Base-by-base conservation (phyloP, 2,888 invertebrate genomes). In the Erpobdella octoculata region DNA sequence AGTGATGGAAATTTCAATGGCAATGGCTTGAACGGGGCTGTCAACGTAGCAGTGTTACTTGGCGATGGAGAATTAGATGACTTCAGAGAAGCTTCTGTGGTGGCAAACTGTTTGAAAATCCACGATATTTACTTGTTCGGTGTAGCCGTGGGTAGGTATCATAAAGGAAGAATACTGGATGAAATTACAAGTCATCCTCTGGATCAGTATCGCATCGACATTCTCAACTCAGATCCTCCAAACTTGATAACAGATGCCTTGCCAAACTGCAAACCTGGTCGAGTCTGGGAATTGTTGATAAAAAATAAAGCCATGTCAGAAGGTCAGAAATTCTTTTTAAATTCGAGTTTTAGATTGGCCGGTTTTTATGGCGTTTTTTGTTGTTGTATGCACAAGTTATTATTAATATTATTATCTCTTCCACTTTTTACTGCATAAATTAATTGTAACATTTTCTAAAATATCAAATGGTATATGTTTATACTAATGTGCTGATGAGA, bases 231-330 rank as follows among this genome's bases (percentile, higher is more conserved):
- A 18, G 67, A 67, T 18, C 46, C 67, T 37, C 33, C 25, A 18
- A 41, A 38, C 21, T 25, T 41, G 18, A 25, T 31, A 9, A 33
- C 33, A 28, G 67, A 67, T 33, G 37, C 67, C 33, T 28, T 67
- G 21, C n/a, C 67, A 12, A 28, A 36, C 35, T 58, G 69, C 69
- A 69, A 69, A 21, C 35, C 69, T 9, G 35, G 21, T 21, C 46
- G 25, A 3, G 58, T 69, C 8, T 69, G 58, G 58, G 69, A 69
- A 36, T 58, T 69, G 35, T 58, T 69, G 69, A 21, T 69, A 35
- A 69, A 69, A 37, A 18, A 58, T 25, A 48, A n/a, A 58, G 69
- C 69, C 18, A 69, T 69, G 69, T n/a, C 69, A 33, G 69, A 69
- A 69, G 69, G 69, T 69, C 21, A 28, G 62, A 1, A 41, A 12